Conservation (phyloP, 2,888 invertebrate genomes). For the Exocentrus adspersus region DNA sequence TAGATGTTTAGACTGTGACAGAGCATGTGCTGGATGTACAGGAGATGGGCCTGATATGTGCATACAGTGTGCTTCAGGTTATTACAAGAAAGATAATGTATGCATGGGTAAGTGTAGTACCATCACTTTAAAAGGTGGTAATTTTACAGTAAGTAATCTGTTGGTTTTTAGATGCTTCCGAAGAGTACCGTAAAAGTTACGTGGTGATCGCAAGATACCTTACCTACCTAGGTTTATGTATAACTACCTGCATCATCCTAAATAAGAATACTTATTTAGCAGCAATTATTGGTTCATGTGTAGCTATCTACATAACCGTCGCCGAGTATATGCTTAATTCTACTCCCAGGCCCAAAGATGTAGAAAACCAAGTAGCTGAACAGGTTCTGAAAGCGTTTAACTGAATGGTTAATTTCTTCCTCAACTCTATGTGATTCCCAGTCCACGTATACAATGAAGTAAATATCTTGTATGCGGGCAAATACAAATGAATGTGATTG, state of each 20-base stretch:
- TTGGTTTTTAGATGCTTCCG: conserved; percentile 61
- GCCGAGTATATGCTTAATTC: conserved; percentile 80
- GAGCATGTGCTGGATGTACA: conserved; percentile 82
- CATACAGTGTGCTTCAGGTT: conserved; percentile 80
- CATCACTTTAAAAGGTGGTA: neutral
- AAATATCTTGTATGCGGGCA: conserved; percentile 7
- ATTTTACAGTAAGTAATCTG: conserved; percentile 14
- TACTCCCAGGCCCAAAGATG: conserved; percentile 53
- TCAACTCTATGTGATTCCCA: neutral
- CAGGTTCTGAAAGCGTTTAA: conserved; percentile 50
- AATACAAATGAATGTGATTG: conserved; percentile 23
- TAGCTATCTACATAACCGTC: conserved; percentile 83
- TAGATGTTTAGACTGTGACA: conserved; percentile 84
- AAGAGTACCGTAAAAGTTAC: conserved; percentile 67
- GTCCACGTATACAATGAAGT: conserved; percentile 21
- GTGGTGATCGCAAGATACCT: conserved; percentile 77
- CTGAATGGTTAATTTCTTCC: neutral
- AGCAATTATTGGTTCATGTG: conserved; percentile 80
- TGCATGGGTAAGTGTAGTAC: conserved; percentile 81
- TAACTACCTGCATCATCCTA: conserved; percentile 87
- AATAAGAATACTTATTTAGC: conserved; percentile 82
- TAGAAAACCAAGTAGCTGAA: conserved; percentile 50
- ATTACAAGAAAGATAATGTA: conserved; percentile 75
- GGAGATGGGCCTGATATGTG: conserved; percentile 96
- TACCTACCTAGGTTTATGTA: conserved; percentile 85